Base-by-base conservation (phyloP, 2,797 vertebrate genomes). In the Chaetophractus vellerosus region DNA sequence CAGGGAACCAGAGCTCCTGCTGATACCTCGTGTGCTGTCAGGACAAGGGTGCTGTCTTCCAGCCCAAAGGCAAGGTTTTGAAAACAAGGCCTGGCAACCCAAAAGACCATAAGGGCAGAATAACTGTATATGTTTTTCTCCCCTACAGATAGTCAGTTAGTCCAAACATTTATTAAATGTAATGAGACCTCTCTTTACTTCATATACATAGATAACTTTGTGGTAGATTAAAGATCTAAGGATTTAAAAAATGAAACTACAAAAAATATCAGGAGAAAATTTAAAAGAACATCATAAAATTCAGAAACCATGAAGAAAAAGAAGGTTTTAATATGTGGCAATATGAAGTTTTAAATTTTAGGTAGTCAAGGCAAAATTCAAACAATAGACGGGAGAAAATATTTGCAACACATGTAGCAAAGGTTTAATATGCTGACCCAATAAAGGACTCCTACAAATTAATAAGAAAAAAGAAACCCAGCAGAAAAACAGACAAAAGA, bases 301-400 rank as follows among this genome's bases (percentile, higher is more conserved):
- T 41, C 28, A 91, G 33, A 94, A 76, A 26, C 36, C 45, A 31
- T 79, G 64, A 92, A 71, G 59, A 81, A 80, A 84, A 28, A 88
- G 48, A 55, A 69, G 5, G 31, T 19, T 76, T 90, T 80, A 66
- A 66, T 85, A 72, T 3, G 9, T 38, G 38, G 45, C 52, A 71
- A 71, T 4, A 55, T 6, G 7, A 66, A 72, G 24, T 64, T 91
- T 91, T 68, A 78, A 57, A 81, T 36, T 74, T 93, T 93, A 78
- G 59, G 92, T 66, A 79, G 79, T 83, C 91, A 86, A 86, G 63
- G 88, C n/a, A 69, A 80, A 83, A 82, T 68, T 71, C 82, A 88
- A 74, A 81, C 50, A 79, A 83, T 19, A 31, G 33, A 61, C 50
- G 50, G 19, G 38, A 88, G 74, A 72, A 74, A 95, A 79, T 33